Evolutionary conservation across 2,113 vertebrate genomes (phyloP).

Genomic region (Drymodes brunneopygia): DNA sequence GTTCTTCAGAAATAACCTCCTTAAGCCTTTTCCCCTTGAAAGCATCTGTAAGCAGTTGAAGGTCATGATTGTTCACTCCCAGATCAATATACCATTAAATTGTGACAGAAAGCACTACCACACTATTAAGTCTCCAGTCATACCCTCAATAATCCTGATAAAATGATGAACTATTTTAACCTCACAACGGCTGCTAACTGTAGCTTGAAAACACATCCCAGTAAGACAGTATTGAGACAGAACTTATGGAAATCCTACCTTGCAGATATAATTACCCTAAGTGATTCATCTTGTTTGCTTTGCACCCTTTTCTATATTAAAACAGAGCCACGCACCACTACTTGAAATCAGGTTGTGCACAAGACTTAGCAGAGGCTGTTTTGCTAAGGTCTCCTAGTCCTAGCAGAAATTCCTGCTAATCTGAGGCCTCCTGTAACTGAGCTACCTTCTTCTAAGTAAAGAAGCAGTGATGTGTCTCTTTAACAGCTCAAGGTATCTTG

Average conservation of each 20-base stretch:
- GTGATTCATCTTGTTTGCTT: neutral
- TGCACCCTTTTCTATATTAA: neutral
- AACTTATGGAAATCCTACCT: neutral
- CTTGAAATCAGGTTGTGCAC: neutral
- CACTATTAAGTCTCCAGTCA: conserved; percentile 68
- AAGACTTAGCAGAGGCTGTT: neutral
- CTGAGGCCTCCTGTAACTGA: neutral
- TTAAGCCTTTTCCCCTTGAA: conserved; percentile 65
- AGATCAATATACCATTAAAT: conserved; percentile 75
- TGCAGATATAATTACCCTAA: neutral
- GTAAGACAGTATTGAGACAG: conserved; percentile 4
- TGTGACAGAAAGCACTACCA: conserved; percentile 71
- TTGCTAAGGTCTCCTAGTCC: neutral
- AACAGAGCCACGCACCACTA: neutral
- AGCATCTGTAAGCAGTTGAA: conserved; percentile 68
- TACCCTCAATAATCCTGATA: conserved; percentile 67
- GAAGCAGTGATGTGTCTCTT: neutral
- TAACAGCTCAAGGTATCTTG: neutral
- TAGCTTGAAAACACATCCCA: neutral
- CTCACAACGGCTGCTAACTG: conserved; percentile 23
- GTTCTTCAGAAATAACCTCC: conserved; percentile 46
- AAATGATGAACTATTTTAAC: conserved; percentile 72
- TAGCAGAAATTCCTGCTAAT: neutral
- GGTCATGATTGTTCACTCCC: conserved; percentile 70
- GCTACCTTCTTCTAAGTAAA: neutral